phyloP scores from a whole-genome alignment of 2,797 vertebrate genomes.

The Graptemys geographica region DNA sequence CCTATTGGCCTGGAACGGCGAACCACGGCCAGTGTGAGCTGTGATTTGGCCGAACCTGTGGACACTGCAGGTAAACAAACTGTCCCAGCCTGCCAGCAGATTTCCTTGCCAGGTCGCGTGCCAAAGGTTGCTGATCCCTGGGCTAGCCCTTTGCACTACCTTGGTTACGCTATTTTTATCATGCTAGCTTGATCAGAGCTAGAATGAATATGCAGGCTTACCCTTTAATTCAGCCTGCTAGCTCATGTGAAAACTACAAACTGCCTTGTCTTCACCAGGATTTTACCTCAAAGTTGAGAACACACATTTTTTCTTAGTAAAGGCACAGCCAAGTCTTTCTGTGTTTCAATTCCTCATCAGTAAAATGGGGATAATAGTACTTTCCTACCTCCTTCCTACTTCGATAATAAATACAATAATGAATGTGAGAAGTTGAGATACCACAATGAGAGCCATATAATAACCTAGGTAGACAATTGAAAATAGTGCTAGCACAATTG shows the following conservation, averaged over 20 bases:
- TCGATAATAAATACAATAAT: background rate
- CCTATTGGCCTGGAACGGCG: no score
- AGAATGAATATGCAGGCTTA: background rate
- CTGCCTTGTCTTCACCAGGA: background rate
- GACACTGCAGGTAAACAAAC: no score
- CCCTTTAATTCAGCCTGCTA: conserved; percentile 21
- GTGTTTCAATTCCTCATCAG: background rate
- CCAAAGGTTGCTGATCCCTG: no score
- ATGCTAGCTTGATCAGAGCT: background rate
- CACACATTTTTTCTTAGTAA: conserved; percentile 11
- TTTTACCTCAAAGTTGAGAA: conserved; percentile 18
- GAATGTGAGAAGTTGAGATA: background rate
- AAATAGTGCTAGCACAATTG: conserved; percentile 21
- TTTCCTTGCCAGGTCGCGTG: no score
- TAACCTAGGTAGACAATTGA: conserved; percentile 17
- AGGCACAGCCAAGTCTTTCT: background rate
- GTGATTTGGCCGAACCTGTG: no score
- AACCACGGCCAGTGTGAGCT: no score
- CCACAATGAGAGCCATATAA: conserved; percentile 21
- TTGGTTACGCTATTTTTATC: background rate
- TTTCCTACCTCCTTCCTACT: background rate
- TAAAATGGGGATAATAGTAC: conserved; percentile 11
- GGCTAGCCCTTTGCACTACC: background rate
- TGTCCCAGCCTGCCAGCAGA: no score
- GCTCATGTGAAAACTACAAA: conserved; percentile 27